Conservation (phyloP, 2,888 invertebrate genomes). For the Xanthia icteritia region DNA sequence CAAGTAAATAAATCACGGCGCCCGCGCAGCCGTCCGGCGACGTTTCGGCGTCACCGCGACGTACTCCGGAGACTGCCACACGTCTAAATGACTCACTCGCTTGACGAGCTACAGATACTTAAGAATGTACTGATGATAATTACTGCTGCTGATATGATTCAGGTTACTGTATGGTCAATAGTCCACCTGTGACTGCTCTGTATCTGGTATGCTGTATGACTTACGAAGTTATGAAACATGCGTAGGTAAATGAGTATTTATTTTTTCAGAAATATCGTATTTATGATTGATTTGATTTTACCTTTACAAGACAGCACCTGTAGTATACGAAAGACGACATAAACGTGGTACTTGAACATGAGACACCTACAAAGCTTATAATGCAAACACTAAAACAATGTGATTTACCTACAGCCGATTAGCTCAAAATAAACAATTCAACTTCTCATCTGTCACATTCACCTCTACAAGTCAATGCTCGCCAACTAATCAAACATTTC, state of each 20-base stretch:
- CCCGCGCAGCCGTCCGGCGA: constrained; percentile 67
- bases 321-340: background rate
- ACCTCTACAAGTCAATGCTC: constrained; percentile 43
- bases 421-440: constrained; percentile 41
- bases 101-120: constrained; percentile 59
- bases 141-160: constrained; percentile 45
- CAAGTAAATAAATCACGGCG: constrained; percentile 74
- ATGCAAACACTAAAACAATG: constrained; percentile 17
- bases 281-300: constrained; percentile 4
- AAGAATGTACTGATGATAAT: constrained; percentile 42
- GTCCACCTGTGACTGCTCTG: constrained; percentile 31
- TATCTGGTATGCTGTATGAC: constrained; percentile 8
- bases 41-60: constrained; percentile 51
- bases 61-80: constrained; percentile 68
- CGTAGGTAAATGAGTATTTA: background rate
- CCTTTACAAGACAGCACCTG: background rate
- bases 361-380: background rate
- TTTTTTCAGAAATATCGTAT: background rate
- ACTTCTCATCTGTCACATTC: constrained; percentile 43
- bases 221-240: background rate
- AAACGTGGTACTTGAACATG: background rate
- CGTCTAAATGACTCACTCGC: constrained; percentile 72
- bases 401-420: background rate
- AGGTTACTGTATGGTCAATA: constrained; percentile 25
- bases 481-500: constrained; percentile 56